phyloP scores from a whole-genome alignment of 2,888 invertebrate genomes.

The Globia sparganii region DNA sequence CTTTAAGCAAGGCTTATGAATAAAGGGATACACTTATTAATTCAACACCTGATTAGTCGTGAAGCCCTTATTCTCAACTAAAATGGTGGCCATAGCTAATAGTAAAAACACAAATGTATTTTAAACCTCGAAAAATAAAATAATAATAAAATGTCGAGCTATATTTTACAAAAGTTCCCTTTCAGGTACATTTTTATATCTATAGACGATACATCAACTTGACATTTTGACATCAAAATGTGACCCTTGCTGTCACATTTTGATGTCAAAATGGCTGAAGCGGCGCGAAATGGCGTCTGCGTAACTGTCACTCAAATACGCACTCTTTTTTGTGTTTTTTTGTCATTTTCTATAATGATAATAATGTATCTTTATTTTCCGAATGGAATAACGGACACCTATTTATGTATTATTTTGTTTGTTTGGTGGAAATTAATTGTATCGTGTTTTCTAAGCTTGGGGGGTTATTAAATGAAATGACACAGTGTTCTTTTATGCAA shows the following conservation, averaged over 20 bases:
- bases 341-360: slow-evolving; percentile 32
- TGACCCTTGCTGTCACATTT: slow-evolving; percentile 60
- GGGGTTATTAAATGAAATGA: background rate
- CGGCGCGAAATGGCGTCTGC: slow-evolving; percentile 42
- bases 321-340: slow-evolving; percentile 50
- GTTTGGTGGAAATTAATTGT: background rate
- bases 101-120: slow-evolving; percentile 5
- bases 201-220: slow-evolving; percentile 60
- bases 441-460: background rate
- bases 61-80: background rate
- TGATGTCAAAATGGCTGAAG: slow-evolving; percentile 58
- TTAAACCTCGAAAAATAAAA: slow-evolving; percentile 6
- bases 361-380: slow-evolving; percentile 44
- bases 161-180: slow-evolving; percentile 42
- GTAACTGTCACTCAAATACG: slow-evolving; percentile 55
- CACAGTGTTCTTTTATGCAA: slow-evolving; percentile 4
- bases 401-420: slow-evolving; percentile 28
- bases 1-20: too few relatives aligned
- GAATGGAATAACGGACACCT: slow-evolving; percentile 25
- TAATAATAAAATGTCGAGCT: slow-evolving; percentile 31
- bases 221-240: too few relatives aligned
- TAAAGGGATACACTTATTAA: too few relatives aligned
- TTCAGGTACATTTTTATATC: slow-evolving; percentile 44
- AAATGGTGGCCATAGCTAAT: background rate
- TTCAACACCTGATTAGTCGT: background rate